Conservation (phyloP, 2,888 invertebrate genomes). For the Chrysolina oricalcia region DNA sequence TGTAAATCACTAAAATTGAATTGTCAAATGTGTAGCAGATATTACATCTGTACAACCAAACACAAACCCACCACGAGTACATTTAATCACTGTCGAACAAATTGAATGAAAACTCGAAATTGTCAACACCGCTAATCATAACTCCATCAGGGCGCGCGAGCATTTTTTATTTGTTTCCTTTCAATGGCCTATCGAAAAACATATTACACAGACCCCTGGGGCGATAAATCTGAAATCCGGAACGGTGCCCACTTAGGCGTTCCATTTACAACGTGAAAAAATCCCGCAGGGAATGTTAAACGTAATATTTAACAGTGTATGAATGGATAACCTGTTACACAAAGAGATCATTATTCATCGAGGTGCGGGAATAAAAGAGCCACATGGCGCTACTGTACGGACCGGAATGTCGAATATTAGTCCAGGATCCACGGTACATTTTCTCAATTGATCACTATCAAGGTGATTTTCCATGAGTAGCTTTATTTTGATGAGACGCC, state of each 20-base stretch:
- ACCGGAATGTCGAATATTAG: constrained; percentile 16
- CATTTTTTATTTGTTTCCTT: not conserved
- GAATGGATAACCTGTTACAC: constrained; percentile 49
- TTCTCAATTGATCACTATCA: no score
- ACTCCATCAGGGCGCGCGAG: not conserved
- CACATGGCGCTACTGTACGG: constrained; percentile 46
- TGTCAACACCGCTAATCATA: not conserved
- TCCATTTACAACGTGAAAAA: constrained; percentile 36
- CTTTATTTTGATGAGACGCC: no score
- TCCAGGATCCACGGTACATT: no score
- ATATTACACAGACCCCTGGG: constrained; percentile 33
- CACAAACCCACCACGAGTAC: not conserved
- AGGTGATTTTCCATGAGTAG: no score
- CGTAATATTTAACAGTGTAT: constrained; percentile 48
- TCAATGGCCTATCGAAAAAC: constrained; percentile 38
- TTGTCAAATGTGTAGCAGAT: no score
- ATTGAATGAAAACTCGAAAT: not conserved
- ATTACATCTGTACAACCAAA: no score
- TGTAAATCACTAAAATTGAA: no score
- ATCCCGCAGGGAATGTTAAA: constrained; percentile 40
- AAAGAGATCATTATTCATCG: constrained; percentile 46
- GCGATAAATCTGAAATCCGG: constrained; percentile 35
- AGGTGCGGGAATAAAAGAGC: constrained; percentile 37
- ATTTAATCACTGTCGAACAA: not conserved
- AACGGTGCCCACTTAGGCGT: constrained; percentile 32